A percentile compares a stretch with the other conserved stretches of the same genome.
Conservation (phyloP, 1,140 invertebrate genomes). For the Stenopsyche tienmushanensis region DNA sequence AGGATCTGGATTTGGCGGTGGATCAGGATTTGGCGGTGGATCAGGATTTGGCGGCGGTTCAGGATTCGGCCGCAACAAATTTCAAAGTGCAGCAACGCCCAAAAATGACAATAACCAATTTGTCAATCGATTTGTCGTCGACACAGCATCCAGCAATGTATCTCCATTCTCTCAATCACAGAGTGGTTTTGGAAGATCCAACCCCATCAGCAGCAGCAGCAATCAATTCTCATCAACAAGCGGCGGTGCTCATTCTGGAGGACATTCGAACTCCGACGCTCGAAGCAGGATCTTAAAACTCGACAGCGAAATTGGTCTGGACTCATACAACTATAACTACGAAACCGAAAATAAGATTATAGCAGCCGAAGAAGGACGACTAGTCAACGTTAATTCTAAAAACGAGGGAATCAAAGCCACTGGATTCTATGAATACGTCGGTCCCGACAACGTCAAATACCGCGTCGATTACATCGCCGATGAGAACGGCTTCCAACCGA, state of each 20-base stretch:
- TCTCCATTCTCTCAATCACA: conserved; percentile 10
- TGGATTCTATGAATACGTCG: conserved; percentile 62
- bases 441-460: conserved; percentile 57
- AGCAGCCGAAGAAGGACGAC: conserved; percentile 50
- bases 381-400: conserved; percentile 57
- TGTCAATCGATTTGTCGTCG: conserved; percentile 25
- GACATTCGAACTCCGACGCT: conserved; percentile 14
- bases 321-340: conserved; percentile 48
- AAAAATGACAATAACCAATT: conserved; percentile 24
- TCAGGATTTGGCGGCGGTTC: no score
- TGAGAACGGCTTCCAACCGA: conserved; percentile 64
- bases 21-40: no score
- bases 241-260: not conserved
- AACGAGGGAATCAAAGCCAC: conserved; percentile 64
- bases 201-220: not conserved
- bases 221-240: not conserved
- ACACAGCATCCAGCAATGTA: conserved; percentile 25
- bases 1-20: no score
- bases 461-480: conserved; percentile 65
- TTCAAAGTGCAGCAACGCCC: not conserved
- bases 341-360: conserved; percentile 52
- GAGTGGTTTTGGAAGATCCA: not conserved
- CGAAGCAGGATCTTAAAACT: conserved; percentile 18
- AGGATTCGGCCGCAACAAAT: not conserved
- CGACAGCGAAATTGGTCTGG: conserved; percentile 43